Evolutionary conservation across 2,888 invertebrate genomes (phyloP).

Genomic region (Synergus gifuensis): DNA sequence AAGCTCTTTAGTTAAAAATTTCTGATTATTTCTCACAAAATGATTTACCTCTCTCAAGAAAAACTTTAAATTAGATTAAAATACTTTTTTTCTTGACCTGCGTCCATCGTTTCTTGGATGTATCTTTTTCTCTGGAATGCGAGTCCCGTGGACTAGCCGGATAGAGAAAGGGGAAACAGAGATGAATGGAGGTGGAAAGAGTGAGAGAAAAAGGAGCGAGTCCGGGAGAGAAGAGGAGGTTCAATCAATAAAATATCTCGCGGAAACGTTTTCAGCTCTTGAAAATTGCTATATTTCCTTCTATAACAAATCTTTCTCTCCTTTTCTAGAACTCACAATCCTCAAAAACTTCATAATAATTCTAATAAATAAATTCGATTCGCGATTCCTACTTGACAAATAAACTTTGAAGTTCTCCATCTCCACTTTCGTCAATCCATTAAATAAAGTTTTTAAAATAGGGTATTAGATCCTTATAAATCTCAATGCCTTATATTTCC

Average conservation of each 20-base stretch:
- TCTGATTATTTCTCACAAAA: neutral
- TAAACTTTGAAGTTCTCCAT: neutral
- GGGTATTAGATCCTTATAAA: neutral
- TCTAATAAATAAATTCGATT: neutral
- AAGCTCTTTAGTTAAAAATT: neutral
- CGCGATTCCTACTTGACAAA: neutral
- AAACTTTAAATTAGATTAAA: neutral
- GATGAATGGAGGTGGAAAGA: constrained; percentile 52
- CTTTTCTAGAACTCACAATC: neutral
- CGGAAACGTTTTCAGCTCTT: constrained; percentile 69
- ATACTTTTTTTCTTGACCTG: constrained; percentile 44
- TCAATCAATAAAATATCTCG: constrained; percentile 75
- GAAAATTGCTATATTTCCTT: constrained; percentile 58
- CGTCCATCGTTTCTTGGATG: constrained; percentile 42
- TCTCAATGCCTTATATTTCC: constrained; percentile 4
- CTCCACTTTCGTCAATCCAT: neutral
- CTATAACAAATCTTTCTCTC: constrained; percentile 18
- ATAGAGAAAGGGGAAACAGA: constrained; percentile 40
- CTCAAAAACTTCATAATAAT: neutral
- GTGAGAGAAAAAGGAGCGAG: constrained; percentile 55
- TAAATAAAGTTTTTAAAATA: neutral
- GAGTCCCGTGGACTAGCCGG: constrained; percentile 43
- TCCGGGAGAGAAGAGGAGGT: constrained; percentile 56
- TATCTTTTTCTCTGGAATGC: constrained; percentile 44
- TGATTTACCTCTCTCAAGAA: neutral